These are phyloP conservation scores for Dicaeum eximium DNA, from an alignment of 2,113 vertebrate genomes.

Conservation along the genomic window DNA sequence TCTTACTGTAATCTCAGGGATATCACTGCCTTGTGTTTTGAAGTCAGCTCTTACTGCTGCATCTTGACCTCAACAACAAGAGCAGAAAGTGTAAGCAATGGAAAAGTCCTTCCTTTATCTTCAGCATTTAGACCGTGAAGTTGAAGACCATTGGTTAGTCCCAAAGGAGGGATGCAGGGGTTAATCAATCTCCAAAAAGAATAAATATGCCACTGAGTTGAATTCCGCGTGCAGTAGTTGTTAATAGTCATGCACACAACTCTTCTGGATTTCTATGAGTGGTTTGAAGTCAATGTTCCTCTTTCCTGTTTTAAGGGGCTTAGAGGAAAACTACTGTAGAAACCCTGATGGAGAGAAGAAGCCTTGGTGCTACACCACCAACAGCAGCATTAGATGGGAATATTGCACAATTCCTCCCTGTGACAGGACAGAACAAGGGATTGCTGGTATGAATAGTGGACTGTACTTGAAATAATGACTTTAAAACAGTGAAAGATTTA, in stretches of 20 bases:
- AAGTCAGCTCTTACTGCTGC: not conserved
- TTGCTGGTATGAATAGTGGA: conserved; percentile 34
- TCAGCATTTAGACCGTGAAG: not conserved
- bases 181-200: not conserved
- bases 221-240: not conserved
- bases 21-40: not conserved
- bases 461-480: not conserved
- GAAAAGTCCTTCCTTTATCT: not conserved
- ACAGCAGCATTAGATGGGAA: conserved; percentile 79
- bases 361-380: conserved; percentile 92
- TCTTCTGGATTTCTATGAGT: not conserved
- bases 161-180: not conserved
- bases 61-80: not conserved
- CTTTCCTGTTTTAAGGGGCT: conserved; percentile 70
- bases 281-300: not conserved
- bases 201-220: not conserved
- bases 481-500: not conserved
- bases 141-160: not conserved
- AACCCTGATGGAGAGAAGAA: conserved; percentile 87
- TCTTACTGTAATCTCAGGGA: not conserved
- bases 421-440: not conserved
- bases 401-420: conserved; percentile 83
- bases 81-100: not conserved
- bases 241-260: not conserved
- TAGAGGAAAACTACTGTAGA: conserved; percentile 89